Conservation (phyloP, 2,888 invertebrate species). For the Graphium colonna region DNA sequence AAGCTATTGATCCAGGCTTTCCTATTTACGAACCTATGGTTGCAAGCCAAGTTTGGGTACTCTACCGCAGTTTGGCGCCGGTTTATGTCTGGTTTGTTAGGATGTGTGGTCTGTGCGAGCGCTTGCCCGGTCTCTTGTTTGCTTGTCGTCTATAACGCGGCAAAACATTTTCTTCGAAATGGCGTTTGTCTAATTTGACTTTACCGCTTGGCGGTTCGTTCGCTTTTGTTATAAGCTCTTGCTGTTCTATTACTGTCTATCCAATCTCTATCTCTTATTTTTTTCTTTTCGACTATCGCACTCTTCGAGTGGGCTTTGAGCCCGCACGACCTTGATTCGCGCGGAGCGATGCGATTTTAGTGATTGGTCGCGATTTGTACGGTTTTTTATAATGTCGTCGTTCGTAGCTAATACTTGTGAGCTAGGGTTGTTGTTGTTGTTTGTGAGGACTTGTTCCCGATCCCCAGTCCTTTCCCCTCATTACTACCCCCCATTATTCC, state of each 20-base stretch:
- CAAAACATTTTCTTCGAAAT: constrained; percentile 46
- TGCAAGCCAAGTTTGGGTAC: no score
- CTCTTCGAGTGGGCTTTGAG: not conserved
- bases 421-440: not conserved
- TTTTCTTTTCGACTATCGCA: not conserved
- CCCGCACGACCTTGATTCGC: not conserved
- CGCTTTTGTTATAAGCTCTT: constrained; percentile 43
- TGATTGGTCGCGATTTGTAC: constrained; percentile 47
- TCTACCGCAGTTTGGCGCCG: not conserved
- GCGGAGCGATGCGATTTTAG: not conserved
- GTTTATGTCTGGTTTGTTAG: constrained; percentile 63
- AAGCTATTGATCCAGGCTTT: no score
- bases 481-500: constrained; percentile 48
- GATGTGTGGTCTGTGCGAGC: constrained; percentile 71
- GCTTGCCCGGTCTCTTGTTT: constrained; percentile 36
- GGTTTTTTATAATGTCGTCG: constrained; percentile 44
- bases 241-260: not conserved
- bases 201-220: constrained; percentile 41
- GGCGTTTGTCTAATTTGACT: constrained; percentile 27
- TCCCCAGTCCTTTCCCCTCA: constrained; percentile 52
- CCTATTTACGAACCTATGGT: no score
- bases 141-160: constrained; percentile 24
- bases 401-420: constrained; percentile 36
- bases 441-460: constrained; percentile 21
- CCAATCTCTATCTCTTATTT: not conserved